A percentile compares a stretch with the other conserved stretches of the same genome.
phyloP scores from a whole-genome alignment of 2,797 vertebrate species.

The Chelidonichthys spinosus region DNA sequence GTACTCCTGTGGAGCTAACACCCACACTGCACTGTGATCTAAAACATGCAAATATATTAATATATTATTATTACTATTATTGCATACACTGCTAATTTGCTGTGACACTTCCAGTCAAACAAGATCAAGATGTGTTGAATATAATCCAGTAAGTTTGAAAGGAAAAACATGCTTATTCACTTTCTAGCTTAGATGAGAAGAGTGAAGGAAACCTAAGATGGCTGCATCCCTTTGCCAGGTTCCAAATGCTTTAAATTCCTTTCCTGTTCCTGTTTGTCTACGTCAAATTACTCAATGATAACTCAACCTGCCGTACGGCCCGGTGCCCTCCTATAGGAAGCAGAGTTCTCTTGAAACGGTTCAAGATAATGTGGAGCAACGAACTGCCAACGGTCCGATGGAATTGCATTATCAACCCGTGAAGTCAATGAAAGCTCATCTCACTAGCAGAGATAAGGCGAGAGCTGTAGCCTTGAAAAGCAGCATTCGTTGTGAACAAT shows the following conservation, averaged over 20 bases:
- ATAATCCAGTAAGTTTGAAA: too few relatives aligned
- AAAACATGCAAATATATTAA: not conserved
- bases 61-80: too few relatives aligned
- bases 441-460: slow-evolving; percentile 27
- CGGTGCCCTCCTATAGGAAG: slow-evolving; percentile 3
- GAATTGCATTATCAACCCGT: slow-evolving; percentile 17
- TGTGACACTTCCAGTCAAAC: not conserved
- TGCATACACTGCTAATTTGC: not conserved
- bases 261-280: not conserved
- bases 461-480: slow-evolving; percentile 22
- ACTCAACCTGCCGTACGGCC: not conserved
- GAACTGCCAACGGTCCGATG: slow-evolving; percentile 25
- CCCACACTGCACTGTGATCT: not conserved
- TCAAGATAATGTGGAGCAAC: slow-evolving; percentile 37
- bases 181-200: not conserved
- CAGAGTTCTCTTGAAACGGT: not conserved
- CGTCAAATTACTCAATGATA: slow-evolving; percentile 26
- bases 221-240: not conserved
- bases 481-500: slow-evolving; percentile 54
- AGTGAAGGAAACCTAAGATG: too few relatives aligned
- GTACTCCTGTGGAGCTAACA: not conserved
- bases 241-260: slow-evolving; percentile 6
- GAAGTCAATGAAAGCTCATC: slow-evolving; percentile 39
- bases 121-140: not conserved
- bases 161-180: too few relatives aligned